These are phyloP conservation scores for Cosmorhoe ocellata DNA, from an alignment of 2,888 invertebrate genomes.

Conservation along the genomic window DNA sequence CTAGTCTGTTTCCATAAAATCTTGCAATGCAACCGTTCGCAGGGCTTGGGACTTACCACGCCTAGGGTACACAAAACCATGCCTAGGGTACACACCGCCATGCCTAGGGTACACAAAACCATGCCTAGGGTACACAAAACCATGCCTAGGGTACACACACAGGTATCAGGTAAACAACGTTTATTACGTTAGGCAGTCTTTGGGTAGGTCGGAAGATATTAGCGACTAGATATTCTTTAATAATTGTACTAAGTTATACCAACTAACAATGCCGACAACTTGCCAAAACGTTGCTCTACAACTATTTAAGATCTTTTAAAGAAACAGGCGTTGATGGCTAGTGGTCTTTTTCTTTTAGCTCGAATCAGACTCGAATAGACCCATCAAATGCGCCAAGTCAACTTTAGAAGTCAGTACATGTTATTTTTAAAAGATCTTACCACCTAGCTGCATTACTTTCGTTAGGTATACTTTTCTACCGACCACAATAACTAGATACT, in stretches of 20 bases:
- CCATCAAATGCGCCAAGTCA: not conserved
- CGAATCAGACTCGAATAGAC: too few species aligned
- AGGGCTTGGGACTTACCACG: conserved; percentile 63
- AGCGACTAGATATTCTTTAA: conserved; percentile 68
- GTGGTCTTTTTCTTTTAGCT: too few species aligned
- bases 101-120: conserved; percentile 23
- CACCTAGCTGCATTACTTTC: conserved; percentile 27
- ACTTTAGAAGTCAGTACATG: not conserved
- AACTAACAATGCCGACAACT: conserved; percentile 59
- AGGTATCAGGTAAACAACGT: conserved; percentile 59
- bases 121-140: conserved; percentile 52
- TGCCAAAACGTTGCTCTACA: conserved; percentile 44
- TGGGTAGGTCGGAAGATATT: conserved; percentile 82
- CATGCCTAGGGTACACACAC: conserved; percentile 69
- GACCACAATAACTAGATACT: conserved; percentile 73
- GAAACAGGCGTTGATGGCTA: not conserved
- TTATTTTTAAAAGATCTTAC: conserved; percentile 31
- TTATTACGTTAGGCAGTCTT: conserved; percentile 80
- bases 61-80: conserved; percentile 28
- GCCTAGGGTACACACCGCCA: conserved; percentile 54
- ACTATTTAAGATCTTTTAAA: conserved; percentile 40
- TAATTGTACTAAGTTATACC: conserved; percentile 57
- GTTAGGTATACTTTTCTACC: conserved; percentile 59
- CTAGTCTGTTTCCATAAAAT: conserved; percentile 31
- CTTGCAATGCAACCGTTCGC: conserved; percentile 65